Evolutionary conservation across 2,113 vertebrate genomes (phyloP), one percentile per base, ranked within the genome.

Genomic region (Serilophus lunatus): DNA sequence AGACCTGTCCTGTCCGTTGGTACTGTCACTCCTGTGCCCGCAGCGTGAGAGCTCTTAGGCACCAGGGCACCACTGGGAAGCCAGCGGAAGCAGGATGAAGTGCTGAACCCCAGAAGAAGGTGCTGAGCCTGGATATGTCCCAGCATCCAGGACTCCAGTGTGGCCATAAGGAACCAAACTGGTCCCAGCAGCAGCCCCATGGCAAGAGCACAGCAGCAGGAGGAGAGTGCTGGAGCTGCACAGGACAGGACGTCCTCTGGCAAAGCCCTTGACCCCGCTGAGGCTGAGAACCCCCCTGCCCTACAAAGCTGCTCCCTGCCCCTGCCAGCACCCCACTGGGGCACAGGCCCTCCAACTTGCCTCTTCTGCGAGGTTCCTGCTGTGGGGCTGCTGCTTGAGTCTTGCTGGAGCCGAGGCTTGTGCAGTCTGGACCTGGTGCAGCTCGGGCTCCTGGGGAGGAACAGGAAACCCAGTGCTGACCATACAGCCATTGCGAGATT

Each of bases 401-500:
- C 90, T 70, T 94, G 64, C 90, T 11, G 19, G 22, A 40, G 51
- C 57, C 0, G 6, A 26, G 45, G 31, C 80, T 18, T 36, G 53
- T 0, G 49, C n/a, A 7, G 70, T 80, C 70, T 57, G 78, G 72
- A 51, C 47, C 83, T 6, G 5, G 42, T 78, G 92, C 59, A 60
- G 79, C 84, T 82, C 74, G 13, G 7, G 54, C 56, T 31, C 45
- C 54, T 47, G 75, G 71, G 50, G 81, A 56, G 60, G 93, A 94
- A 94, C 75, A 82, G 94, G 95, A 95, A 94, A 72, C 78, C 42
- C 42, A 36, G 56, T 16, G 85, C 96, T 95, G 95, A 95, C 92
- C 97, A 88, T 93, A 93, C 18, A 95, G 59, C 94, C 92, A 94
- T 97, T 97, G 96, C 96, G 87, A 96, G 95, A 96, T 88, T 97